These are phyloP conservation scores for Chamaea fasciata DNA, from an alignment of 2,113 vertebrate species.

Conservation along the genomic window DNA sequence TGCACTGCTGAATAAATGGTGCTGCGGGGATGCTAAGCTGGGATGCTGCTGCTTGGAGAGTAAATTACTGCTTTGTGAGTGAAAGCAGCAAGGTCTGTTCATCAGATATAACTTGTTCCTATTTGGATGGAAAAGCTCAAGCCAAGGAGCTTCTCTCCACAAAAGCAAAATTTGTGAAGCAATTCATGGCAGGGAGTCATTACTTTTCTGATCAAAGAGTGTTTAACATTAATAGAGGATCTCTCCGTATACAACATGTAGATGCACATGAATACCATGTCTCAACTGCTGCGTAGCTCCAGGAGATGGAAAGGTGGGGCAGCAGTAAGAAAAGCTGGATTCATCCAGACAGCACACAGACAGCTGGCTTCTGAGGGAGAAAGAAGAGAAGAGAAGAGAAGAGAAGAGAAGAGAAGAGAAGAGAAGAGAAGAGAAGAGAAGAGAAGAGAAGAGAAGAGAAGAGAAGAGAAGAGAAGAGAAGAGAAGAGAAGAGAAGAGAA, in stretches of 20 bases:
- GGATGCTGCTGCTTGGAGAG: neutral
- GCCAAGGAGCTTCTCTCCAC: neutral
- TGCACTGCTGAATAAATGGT: neutral
- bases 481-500: too few species aligned
- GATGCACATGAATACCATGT: neutral
- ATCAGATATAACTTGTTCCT: constrained; percentile 25
- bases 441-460: too few species aligned
- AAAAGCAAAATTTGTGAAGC: constrained; percentile 42
- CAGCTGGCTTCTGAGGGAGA: neutral
- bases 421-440: too few species aligned
- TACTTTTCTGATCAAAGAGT: constrained; percentile 42
- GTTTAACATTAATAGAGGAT: neutral
- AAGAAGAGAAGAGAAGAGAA: too few species aligned
- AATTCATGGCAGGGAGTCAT: neutral
- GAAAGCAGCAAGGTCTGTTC: neutral
- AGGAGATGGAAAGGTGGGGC: constrained; percentile 32
- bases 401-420: too few species aligned
- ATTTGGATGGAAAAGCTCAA: neutral
- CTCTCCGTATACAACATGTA: neutral
- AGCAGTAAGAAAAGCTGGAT: neutral
- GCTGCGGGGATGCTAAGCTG: neutral
- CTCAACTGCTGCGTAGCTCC: neutral
- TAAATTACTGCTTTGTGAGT: neutral
- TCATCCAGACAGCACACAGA: neutral
- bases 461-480: too few species aligned